Base-by-base conservation (phyloP, 2,797 vertebrate genomes). In the Holocentrus rufus region DNA sequence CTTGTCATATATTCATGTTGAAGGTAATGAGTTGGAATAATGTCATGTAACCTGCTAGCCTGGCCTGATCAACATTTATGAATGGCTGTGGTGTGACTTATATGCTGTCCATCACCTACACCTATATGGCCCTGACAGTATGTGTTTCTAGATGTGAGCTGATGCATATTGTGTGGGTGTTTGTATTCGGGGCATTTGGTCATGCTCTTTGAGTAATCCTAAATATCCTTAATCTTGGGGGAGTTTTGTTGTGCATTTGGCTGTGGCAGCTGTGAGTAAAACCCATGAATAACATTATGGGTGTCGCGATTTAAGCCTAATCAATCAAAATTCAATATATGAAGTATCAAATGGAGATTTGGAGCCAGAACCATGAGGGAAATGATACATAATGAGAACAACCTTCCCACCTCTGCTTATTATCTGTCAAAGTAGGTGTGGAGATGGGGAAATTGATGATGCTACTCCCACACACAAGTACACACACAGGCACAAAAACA, bases 21-120 rank as follows among this genome's bases (percentile, higher is more conserved):
- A 88, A 60, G 70, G 57, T 88, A 86, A 87, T 83, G 80, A 84
- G 78, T 77, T 80, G 63, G 74, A 88, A 85, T 86, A 88, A 87
- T 85, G 85, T 71, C 81, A 84, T 67, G 71, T 82, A 82, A 88
- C 85, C 86, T 85, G 79, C 74, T 55, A 46, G 60, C 77, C 54
- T 53, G 58, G 74, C 67, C 55, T 66, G 73, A 74, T 86, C 61
- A 78, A 72, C 78, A 64, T 89, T 83, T 83, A 83, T 83, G 71
- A 83, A 74, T 76, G 55, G 69, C 77, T 76, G 68, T 64, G 50
- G 78, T 84, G 79, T 86, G 80, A 85, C 65, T 75, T 81, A 86
- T 85, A 79, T 55, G 66, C 18, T 20, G 11, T 80, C 69, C 85
- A 84, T 85, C 77, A 80, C 66, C 18, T 31, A 36, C 55, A 34